phyloP scores from a whole-genome alignment of 1,140 invertebrate species.

The Nasonia longicornis region DNA sequence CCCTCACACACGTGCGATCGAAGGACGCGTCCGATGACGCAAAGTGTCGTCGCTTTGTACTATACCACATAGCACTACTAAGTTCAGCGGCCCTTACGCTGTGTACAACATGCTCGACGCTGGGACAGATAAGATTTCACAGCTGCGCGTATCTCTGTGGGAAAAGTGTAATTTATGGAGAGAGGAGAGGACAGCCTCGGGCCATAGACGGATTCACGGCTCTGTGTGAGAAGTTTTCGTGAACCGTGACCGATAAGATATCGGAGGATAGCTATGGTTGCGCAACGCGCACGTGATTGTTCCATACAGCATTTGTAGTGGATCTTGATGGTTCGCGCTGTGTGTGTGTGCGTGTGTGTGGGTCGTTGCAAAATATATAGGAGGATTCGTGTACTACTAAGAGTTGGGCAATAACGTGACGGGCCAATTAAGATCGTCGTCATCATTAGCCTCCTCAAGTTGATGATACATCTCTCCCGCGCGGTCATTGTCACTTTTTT shows the following conservation, averaged over 20 bases:
- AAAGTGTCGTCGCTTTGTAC: not conserved
- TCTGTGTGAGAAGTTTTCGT: conserved; percentile 40
- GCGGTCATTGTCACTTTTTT: not conserved
- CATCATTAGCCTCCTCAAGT: conserved; percentile 9
- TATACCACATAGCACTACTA: not conserved
- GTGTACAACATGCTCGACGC: not conserved
- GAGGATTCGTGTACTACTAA: not conserved
- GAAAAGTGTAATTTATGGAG: not conserved
- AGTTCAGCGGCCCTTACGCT: not conserved
- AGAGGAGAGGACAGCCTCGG: not conserved
- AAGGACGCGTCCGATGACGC: not conserved
- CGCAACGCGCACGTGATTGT: not conserved
- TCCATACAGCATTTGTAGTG: not conserved
- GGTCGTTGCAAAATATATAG: not conserved
- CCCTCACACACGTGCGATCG: not conserved
- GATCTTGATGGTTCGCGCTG: not conserved
- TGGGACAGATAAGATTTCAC: not conserved
- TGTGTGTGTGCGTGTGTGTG: not conserved
- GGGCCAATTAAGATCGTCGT: conserved; percentile 35
- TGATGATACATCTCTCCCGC: not conserved
- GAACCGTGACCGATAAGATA: conserved; percentile 44
- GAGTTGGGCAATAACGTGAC: conserved; percentile 19
- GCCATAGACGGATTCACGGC: conserved; percentile 31
- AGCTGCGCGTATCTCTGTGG: not conserved
- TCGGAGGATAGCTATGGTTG: not conserved